Conservation (phyloP, 2,797 vertebrate species). For the Podarcis lilfordi region DNA sequence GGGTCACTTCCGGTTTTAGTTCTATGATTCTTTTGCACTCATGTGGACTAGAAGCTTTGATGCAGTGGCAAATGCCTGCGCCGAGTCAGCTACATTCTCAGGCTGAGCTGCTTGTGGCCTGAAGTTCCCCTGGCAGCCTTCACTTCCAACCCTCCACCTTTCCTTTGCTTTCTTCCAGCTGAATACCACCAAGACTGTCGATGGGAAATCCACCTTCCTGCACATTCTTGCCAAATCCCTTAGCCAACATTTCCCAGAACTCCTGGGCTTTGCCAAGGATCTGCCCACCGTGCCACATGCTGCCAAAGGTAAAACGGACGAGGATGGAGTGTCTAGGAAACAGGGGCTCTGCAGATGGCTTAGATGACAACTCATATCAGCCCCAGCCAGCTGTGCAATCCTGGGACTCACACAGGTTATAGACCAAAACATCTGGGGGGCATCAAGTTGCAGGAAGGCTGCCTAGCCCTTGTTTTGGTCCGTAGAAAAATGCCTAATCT, state of each 20-base stretch:
- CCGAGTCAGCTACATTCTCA: background rate
- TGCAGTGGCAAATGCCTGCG: background rate
- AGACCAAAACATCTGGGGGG: no score
- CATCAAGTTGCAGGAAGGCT: no score
- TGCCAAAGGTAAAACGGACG: constrained; percentile 88
- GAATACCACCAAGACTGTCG: constrained; percentile 97
- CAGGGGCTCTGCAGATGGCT: no score
- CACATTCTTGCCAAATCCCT: constrained; percentile 99
- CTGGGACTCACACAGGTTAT: no score
- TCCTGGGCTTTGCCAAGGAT: constrained; percentile 94
- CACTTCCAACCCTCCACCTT: no score
- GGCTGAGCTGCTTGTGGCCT: background rate
- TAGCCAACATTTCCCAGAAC: constrained; percentile 97
- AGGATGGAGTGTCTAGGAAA: no score
- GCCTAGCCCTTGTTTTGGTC: no score
- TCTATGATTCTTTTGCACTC: no score
- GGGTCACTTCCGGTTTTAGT: no score
- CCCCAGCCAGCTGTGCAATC: no score
- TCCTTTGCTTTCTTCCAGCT: constrained; percentile 79
- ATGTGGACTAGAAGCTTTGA: background rate
- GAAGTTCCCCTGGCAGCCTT: background rate
- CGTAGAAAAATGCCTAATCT: no score
- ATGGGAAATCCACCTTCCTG: constrained; percentile 97
- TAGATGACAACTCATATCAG: no score
- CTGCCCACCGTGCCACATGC: constrained; percentile 92